Evolutionary conservation across 1,140 invertebrate genomes (phyloP).

Genomic region (Watersipora subatra): DNA sequence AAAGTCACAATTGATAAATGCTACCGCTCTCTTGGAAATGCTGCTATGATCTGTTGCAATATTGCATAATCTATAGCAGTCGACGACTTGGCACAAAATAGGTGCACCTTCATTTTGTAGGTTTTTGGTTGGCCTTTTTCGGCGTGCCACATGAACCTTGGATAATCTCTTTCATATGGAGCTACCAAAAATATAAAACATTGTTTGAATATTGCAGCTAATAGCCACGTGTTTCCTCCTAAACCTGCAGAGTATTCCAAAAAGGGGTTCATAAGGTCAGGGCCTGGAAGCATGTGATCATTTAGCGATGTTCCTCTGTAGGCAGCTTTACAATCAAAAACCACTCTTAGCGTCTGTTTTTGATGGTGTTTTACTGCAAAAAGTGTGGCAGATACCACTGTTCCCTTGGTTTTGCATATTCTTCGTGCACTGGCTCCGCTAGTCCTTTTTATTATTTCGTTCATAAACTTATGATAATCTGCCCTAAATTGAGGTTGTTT

Average conservation of each 20-base stretch:
- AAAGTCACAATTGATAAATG: slow-evolving; percentile 3
- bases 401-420: neutral
- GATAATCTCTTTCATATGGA: neutral
- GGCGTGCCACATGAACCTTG: slow-evolving; percentile 1
- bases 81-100: slow-evolving; percentile 1
- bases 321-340: neutral
- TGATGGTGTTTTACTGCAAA: neutral
- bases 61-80: neutral
- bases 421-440: neutral
- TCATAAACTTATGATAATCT: neutral
- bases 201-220: slow-evolving; percentile 11
- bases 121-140: neutral
- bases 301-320: slow-evolving; percentile 8
- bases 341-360: neutral
- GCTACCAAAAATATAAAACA: slow-evolving; percentile 7
- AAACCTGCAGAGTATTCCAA: slow-evolving; percentile 18
- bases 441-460: neutral
- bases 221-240: slow-evolving; percentile 13
- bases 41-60: neutral
- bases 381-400: neutral
- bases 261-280: slow-evolving; percentile 31
- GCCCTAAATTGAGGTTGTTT: neutral
- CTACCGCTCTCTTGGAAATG: neutral
- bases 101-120: neutral
- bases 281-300: slow-evolving; percentile 16